A percentile compares a stretch with the other conserved stretches of the same genome.
phyloP scores from a whole-genome alignment of 2,113 vertebrate species.

The Mesoclemmys tuberculata region DNA sequence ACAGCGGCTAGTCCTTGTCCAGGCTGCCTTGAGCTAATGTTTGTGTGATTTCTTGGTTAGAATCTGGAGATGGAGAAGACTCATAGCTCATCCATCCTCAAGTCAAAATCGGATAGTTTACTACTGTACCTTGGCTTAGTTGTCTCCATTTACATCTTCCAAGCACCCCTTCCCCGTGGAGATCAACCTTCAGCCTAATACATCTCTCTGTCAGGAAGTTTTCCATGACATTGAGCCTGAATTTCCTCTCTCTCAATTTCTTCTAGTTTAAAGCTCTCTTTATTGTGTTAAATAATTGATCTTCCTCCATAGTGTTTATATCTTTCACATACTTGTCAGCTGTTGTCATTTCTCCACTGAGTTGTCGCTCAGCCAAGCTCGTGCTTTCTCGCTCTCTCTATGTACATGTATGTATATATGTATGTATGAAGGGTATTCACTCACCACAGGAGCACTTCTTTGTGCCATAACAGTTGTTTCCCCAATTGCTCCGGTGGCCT shows the following conservation, averaged over 20 bases:
- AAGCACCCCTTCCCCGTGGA: background rate
- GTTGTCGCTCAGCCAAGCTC: background rate
- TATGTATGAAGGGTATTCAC: background rate
- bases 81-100: constrained; percentile 2
- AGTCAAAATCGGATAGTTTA: background rate
- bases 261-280: background rate
- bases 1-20: background rate
- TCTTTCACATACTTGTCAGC: constrained; percentile 21
- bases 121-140: background rate
- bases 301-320: background rate
- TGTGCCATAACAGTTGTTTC: background rate
- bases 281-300: background rate
- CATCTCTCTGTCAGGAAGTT: background rate
- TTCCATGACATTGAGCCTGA: background rate
- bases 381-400: too few relatives aligned
- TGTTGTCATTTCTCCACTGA: background rate
- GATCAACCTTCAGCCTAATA: background rate
- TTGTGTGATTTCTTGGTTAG: background rate
- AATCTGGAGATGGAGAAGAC: background rate
- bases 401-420: too few relatives aligned
- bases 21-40: background rate
- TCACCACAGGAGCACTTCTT: background rate
- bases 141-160: background rate
- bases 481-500: too few relatives aligned
- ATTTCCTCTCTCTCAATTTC: constrained; percentile 15